phyloP scores from a whole-genome alignment of 2,797 vertebrate species.

The Chelmon rostratus region DNA sequence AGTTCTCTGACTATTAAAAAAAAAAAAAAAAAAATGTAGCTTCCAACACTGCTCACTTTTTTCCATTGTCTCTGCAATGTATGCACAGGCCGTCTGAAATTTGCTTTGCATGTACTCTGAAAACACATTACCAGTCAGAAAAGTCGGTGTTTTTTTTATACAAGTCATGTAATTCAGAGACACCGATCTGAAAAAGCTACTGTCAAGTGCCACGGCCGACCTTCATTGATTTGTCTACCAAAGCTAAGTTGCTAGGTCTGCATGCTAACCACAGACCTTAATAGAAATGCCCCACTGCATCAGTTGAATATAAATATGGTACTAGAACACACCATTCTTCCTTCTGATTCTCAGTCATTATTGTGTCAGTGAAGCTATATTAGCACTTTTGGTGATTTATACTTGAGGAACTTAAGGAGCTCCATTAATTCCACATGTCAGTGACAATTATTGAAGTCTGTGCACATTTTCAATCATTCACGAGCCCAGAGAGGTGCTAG shows the following conservation, averaged over 20 bases:
- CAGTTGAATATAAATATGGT: neutral
- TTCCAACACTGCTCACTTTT: neutral
- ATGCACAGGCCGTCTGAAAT: neutral
- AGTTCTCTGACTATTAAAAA: neutral
- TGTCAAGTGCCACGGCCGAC: neutral
- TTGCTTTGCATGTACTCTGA: neutral
- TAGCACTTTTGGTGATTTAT: conserved; percentile 60
- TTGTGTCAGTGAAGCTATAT: conserved; percentile 49
- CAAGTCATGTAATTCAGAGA: neutral
- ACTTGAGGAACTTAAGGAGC: conserved; percentile 42
- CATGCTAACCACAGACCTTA: neutral
- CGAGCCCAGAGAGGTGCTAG: conserved; percentile 23
- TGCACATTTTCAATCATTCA: conserved; percentile 59
- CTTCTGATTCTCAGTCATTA: conserved; percentile 12
- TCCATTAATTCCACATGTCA: conserved; percentile 61
- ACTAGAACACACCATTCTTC: neutral
- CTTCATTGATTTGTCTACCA: neutral
- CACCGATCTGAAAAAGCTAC: neutral
- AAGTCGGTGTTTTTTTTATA: no score
- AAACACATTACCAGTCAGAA: neutral
- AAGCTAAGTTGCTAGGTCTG: neutral
- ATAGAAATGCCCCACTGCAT: neutral
- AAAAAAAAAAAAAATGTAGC: no score
- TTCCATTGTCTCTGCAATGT: neutral
- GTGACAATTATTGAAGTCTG: conserved; percentile 61